Base-by-base conservation (phyloP, 2,888 invertebrate genomes). In the Bugula neritina region DNA sequence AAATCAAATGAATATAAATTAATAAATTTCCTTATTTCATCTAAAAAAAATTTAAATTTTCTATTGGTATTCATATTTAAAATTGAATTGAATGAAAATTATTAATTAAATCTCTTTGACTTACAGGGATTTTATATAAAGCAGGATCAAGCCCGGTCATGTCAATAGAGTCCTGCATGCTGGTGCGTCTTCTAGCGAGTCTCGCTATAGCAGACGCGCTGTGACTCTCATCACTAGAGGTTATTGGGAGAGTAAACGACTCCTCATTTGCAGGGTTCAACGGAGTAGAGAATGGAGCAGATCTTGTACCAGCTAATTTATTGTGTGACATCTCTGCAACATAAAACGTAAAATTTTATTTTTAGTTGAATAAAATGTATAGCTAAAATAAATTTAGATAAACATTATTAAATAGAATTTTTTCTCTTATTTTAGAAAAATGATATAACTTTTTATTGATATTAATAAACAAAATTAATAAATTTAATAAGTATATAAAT, bases 131-230 rank as follows among this genome's bases (percentile, higher is more conserved):
- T 31, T 63, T 63, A 31, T 63, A 63, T 23, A 63, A 63, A 13
- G 21, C 27, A 10, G 63, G 63, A 31, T 63, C 27, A 31, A 63
- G 31, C 2, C 5, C 27, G 2, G 63, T 63, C 2, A 31, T 27
- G 31, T 63, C 63, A 34, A 63, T 63, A 31, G 63, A 63, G 34
- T 63, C 63, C 31, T 63, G 63, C 63, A 63, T 63, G 31, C 63
- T 63, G 31, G 31, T 63, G 5, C 63, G 27, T 5, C 63, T 21
- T 63, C 63, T 2, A 63, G 63, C 63, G 2, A 31, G n/a, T 13
- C 63, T 2, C 2, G 63, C 63, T n/a, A 25, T 27, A 13, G 63
- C 63, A 17, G 29, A 13, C 5, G 63, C 25, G 31, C 63, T 63
- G 27, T 21, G 25, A 2, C 27, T 31, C 43, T 43, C 43, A 3